Evolutionary conservation across 2,888 invertebrate species (phyloP), one percentile per base, ranked within the genome.

Genomic region (Ectemnius continuus): DNA sequence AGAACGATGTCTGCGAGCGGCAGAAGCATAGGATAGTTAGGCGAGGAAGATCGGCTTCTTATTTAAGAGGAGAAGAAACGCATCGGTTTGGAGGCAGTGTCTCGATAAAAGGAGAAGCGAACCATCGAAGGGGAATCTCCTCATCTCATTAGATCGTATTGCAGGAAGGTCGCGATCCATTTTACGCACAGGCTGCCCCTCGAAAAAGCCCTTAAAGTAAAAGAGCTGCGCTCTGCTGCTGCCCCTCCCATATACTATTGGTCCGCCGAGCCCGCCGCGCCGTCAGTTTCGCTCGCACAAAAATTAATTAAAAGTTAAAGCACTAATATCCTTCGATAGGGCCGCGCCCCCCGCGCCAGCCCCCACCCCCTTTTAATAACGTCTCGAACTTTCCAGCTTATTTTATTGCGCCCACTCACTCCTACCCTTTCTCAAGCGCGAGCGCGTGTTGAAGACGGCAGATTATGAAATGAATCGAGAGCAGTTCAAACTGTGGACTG

Each of bases 11-110:
- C 75, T 73, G 23, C 23, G 3, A 23, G 23, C 5, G 28, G 3
- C 36, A 8, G 5, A 11, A 36, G 8, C 36, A 36, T 36, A 36
- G 36, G 8, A 6, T 36, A 64, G 76, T 83, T 77, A 79, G 78
- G 68, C 23, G 70, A 65, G 65, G 36, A 36, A 6, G 36, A 36
- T 36, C 36, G 1, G 56, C 70, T 68, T 73, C 75, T 83, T 73
- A 79, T 75, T 81, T 61, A 75, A 83, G 71, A 70, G 68, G 74
- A 23, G 72, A 61, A 23, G 67, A 69, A 58, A 36, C 20, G 20
- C 20, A 20, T 2, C 20, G 28, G 36, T 4, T 36, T 48, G 65
- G 69, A 70, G 8, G 65, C 70, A 68, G 67, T 73, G 61, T 67
- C 75, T 18, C 60, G n/a, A 60, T 28, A 45, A 45, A 67, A 61